These are phyloP conservation scores for Halictus ligatus DNA, from an alignment of 2,888 invertebrate species.

Conservation along the genomic window DNA sequence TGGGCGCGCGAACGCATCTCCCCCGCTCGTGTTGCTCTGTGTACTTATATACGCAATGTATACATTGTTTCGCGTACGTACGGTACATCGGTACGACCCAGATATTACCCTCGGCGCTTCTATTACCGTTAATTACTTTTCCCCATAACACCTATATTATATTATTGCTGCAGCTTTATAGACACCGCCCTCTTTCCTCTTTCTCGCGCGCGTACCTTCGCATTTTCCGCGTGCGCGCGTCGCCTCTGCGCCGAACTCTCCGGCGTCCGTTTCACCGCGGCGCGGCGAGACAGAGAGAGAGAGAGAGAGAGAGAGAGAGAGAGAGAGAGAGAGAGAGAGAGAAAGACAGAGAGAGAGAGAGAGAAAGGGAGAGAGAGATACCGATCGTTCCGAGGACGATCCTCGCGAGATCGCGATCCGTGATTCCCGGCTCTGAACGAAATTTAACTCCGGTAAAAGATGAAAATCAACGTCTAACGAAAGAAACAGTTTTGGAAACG, in stretches of 20 bases:
- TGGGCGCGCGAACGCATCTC: neutral
- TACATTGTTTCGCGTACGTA: constrained; percentile 58
- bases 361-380: constrained; percentile 18
- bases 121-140: constrained; percentile 65
- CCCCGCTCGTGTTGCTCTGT: constrained; percentile 14
- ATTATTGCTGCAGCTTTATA: constrained; percentile 86
- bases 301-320: neutral
- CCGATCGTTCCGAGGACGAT: constrained; percentile 11
- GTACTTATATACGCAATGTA: constrained; percentile 56
- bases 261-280: neutral
- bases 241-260: neutral
- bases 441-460: too few species aligned
- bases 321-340: constrained; percentile 25
- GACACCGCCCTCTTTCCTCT: constrained; percentile 37
- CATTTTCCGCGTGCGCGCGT: neutral
- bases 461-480: too few species aligned
- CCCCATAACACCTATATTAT: constrained; percentile 78
- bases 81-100: constrained; percentile 60
- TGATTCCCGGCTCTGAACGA: neutral
- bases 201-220: constrained; percentile 20
- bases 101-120: constrained; percentile 57
- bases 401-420: neutral
- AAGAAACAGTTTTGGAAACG: too few species aligned
- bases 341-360: constrained; percentile 17
- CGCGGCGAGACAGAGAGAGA: constrained; percentile 20